Conservation (phyloP, 2,113 vertebrate species). For the Percina caprodes region DNA sequence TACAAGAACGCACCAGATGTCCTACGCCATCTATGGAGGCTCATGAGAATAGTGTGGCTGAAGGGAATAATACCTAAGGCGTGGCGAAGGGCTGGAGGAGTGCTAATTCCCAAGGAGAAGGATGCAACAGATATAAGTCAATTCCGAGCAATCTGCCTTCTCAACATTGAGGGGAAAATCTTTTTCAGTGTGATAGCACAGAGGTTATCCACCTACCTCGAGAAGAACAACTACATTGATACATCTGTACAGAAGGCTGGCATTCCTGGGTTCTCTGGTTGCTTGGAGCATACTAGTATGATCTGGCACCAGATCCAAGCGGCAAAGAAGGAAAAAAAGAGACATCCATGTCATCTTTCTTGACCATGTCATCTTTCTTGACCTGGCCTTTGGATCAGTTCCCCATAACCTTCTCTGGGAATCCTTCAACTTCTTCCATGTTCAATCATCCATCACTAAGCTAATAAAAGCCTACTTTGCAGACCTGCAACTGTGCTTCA, state of each 20-base stretch:
- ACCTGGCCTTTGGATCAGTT: not conserved
- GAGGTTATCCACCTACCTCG: constrained; percentile 16
- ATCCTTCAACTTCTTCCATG: not conserved
- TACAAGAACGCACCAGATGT: constrained; percentile 43
- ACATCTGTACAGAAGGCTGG: not conserved
- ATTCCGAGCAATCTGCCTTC: constrained; percentile 34
- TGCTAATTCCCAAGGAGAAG: constrained; percentile 21
- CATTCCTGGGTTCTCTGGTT: not conserved
- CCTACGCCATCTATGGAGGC: constrained; percentile 27
- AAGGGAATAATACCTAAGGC: not conserved
- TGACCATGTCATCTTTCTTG: no score
- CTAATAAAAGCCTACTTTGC: not conserved
- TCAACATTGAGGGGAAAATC: constrained; percentile 41
- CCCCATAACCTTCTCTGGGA: not conserved
- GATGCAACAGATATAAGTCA: constrained; percentile 7
- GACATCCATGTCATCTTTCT: constrained; percentile 1
- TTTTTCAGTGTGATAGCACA: constrained; percentile 42
- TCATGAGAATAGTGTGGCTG: constrained; percentile 19
- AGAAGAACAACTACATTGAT: constrained; percentile 23
- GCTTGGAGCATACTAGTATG: not conserved
- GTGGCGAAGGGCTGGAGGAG: constrained; percentile 20
- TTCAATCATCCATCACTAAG: not conserved
- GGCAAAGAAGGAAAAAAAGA: not conserved
- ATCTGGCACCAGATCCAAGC: no score
- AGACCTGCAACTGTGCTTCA: not conserved